phyloP scores from a whole-genome alignment of 2,797 vertebrate genomes.

The Stomatorhinus walkeri region DNA sequence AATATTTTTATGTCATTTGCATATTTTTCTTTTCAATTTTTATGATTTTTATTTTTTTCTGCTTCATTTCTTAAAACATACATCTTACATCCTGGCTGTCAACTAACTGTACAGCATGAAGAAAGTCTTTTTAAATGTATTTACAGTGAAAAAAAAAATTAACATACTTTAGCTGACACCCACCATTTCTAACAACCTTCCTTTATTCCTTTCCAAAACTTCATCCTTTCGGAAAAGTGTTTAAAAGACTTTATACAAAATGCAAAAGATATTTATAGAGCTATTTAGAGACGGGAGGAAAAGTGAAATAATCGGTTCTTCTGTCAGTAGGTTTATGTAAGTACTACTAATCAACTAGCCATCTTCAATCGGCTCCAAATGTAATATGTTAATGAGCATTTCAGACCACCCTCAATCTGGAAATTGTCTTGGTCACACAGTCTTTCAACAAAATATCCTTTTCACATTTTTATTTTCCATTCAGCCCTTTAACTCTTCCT shows the following conservation, averaged over 20 bases:
- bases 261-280: constrained; percentile 1
- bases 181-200: constrained; percentile 34
- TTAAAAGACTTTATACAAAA: constrained; percentile 17
- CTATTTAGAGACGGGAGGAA: constrained; percentile 37
- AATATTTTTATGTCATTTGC: constrained; percentile 48
- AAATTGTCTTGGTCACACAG: neutral
- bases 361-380: neutral
- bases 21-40: constrained; percentile 45
- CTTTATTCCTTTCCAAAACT: constrained; percentile 21
- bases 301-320: constrained; percentile 6
- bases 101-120: constrained; percentile 34
- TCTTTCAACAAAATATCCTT: constrained; percentile 19
- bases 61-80: constrained; percentile 55
- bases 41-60: constrained; percentile 36
- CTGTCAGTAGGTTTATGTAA: constrained; percentile 3
- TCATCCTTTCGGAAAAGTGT: constrained; percentile 24
- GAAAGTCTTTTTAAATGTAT: constrained; percentile 33
- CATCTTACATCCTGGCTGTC: constrained; percentile 38
- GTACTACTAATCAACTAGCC: neutral
- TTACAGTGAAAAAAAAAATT: constrained; percentile 20
- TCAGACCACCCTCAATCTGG: neutral
- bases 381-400: neutral
- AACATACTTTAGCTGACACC: neutral
- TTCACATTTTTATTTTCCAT: constrained; percentile 5
- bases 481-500: constrained; percentile 38